These are phyloP conservation scores for Drosophila falleni DNA, from an alignment of 2,888 invertebrate species.

Conservation along the genomic window DNA sequence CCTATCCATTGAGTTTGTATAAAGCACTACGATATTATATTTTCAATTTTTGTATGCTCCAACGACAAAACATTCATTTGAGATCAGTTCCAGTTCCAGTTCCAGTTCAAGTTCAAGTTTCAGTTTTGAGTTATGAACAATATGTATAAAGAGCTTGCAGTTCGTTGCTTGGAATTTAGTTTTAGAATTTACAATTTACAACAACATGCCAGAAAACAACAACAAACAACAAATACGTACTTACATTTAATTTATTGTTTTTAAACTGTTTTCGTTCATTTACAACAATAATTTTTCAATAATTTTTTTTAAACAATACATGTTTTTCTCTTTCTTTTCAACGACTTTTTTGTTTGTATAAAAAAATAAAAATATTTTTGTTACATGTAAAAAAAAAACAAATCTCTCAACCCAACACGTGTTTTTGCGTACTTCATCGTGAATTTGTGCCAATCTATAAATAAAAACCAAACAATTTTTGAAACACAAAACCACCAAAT, in stretches of 20 bases:
- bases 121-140: conserved; percentile 53
- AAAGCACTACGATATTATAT: conserved; percentile 47
- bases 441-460: conserved; percentile 68
- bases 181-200: conserved; percentile 46
- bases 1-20: conserved; percentile 48
- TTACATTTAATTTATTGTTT: conserved; percentile 68
- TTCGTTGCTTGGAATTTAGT: conserved; percentile 78
- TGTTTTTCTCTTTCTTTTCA: conserved; percentile 81
- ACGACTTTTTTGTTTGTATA: conserved; percentile 73
- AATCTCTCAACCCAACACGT: conserved; percentile 62
- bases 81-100: conserved; percentile 46
- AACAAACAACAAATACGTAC: conserved; percentile 77
- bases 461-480: conserved; percentile 69
- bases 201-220: conserved; percentile 70
- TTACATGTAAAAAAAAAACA: conserved; percentile 57
- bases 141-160: conserved; percentile 61
- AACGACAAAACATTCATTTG: conserved; percentile 54
- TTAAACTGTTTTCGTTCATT: conserved; percentile 63
- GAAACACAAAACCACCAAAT: conserved; percentile 73
- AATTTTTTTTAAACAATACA: conserved; percentile 75
- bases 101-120: conserved; percentile 33
- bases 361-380: conserved; percentile 65
- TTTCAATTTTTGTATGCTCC: conserved; percentile 38
- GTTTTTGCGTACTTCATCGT: conserved; percentile 68
- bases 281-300: conserved; percentile 61